Base-by-base conservation (phyloP, 2,888 invertebrate genomes). In the Hemithea aestivaria region DNA sequence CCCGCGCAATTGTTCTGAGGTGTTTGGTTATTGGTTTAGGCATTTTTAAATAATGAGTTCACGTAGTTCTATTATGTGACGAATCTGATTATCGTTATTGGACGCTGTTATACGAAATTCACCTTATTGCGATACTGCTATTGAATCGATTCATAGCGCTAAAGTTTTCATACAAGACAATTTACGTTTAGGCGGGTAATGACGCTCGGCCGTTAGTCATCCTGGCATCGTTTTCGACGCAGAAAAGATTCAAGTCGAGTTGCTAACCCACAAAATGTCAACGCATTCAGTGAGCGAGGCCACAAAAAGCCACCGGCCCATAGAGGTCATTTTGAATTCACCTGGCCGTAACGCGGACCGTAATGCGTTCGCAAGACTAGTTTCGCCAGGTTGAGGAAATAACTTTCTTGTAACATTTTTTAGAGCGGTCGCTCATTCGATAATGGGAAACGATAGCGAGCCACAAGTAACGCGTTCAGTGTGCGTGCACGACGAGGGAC, bases 271-370 rank as follows among this genome's bases (percentile, higher is more conserved):
- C 72, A 77, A 78, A 84, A 82, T 84, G 81, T 85, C 83, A 84
- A 79, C 77, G 80, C 71, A 75, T 83, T 80, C 73, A 68, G 67
- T 62, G 67, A 77, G 76, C 83, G 84, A 83, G 87, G 85, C 84
- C 83, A 74, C 67, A 72, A 78, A 75, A 79, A 82, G 82, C 87
- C 73, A 78, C 80, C 77, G 81, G 83, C 75, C 74, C 74, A 84
- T 87, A 87, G 87, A 87, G 87, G 87, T 87, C 87, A 87, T 84
- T 87, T 87, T 85, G 68, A 77, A 82, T 84, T 81, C 80, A 84
- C 81, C 82, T 83, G 85, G 83, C 79, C 74, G 77, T 79, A 83
- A 80, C 82, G 75, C 78, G 73, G 73, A 76, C 81, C 73, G 81
- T 85, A 84, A 84, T 83, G 77, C 77, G 83, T 84, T 80, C 73